These are phyloP conservation scores for Nycteola revayana DNA, from an alignment of 2,888 invertebrate genomes.

Conservation along the genomic window DNA sequence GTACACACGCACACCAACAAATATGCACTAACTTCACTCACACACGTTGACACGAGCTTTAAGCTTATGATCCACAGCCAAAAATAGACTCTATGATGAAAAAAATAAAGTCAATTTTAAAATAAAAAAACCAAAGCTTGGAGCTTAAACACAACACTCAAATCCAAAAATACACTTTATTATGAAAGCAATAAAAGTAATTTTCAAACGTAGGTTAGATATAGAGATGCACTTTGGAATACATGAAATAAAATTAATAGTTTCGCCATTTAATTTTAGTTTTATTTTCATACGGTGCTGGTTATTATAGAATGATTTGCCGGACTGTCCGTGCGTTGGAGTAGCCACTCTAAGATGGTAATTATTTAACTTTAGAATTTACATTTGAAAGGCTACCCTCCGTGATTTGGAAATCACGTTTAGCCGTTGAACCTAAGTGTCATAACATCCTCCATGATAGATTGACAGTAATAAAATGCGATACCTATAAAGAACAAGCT, in stretches of 20 bases:
- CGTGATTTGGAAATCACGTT: too few relatives aligned
- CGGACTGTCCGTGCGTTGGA: slow-evolving; percentile 12
- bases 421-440: too few relatives aligned
- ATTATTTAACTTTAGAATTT: too few relatives aligned
- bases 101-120: too few relatives aligned
- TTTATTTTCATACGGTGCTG: slow-evolving; percentile 31
- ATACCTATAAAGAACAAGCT: too few relatives aligned
- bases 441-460: too few relatives aligned
- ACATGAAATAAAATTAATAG: slow-evolving; percentile 30
- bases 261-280: slow-evolving; percentile 19
- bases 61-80: background rate
- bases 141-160: slow-evolving; percentile 28
- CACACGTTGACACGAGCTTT: slow-evolving; percentile 34
- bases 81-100: background rate
- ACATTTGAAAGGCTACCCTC: too few relatives aligned
- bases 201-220: slow-evolving; percentile 3
- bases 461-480: too few relatives aligned
- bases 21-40: slow-evolving; percentile 26
- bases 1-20: slow-evolving; percentile 27
- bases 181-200: accelerated
- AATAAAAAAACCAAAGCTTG: too few relatives aligned
- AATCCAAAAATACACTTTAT: slow-evolving; percentile 16
- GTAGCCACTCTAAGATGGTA: background rate
- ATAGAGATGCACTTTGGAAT: slow-evolving; percentile 23
- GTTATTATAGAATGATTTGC: slow-evolving; percentile 33